Conservation (phyloP, 2,888 invertebrate genomes). For the Hemithea aestivaria region DNA sequence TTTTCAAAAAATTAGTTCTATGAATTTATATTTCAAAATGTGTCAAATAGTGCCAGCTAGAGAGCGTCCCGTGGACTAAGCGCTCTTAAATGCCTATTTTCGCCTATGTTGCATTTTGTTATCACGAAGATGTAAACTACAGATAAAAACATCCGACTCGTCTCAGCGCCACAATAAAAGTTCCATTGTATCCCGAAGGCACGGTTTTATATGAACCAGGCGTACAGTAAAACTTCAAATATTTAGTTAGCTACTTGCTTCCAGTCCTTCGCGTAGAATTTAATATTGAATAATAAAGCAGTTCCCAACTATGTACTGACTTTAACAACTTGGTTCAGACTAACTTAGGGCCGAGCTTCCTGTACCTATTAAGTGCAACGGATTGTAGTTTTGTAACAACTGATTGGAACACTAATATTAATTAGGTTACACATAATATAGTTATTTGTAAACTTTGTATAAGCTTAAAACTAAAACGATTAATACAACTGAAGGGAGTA, state of each 20-base stretch:
- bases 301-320: conserved; percentile 61
- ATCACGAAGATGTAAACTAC: too few relatives aligned
- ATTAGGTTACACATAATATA: too few relatives aligned
- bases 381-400: conserved; percentile 31
- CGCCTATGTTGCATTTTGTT: too few relatives aligned
- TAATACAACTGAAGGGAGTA: too few relatives aligned
- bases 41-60: too few relatives aligned
- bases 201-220: conserved; percentile 36
- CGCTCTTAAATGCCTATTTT: too few relatives aligned
- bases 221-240: conserved; percentile 66
- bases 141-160: too few relatives aligned
- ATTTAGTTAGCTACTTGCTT: conserved; percentile 73
- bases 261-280: conserved; percentile 67
- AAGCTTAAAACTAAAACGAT: too few relatives aligned
- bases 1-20: too few relatives aligned
- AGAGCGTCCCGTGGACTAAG: too few relatives aligned
- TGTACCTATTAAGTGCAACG: conserved; percentile 54
- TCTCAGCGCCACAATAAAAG: conserved; percentile 21
- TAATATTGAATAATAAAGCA: conserved; percentile 77
- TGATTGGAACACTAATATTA: conserved; percentile 36
- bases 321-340: conserved; percentile 68
- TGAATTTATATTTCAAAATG: too few relatives aligned
- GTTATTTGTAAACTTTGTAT: too few relatives aligned
- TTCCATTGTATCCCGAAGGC: conserved; percentile 33
- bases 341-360: conserved; percentile 62